Base-by-base conservation (phyloP, 2,888 invertebrate species). In the Pheosia tremula region DNA sequence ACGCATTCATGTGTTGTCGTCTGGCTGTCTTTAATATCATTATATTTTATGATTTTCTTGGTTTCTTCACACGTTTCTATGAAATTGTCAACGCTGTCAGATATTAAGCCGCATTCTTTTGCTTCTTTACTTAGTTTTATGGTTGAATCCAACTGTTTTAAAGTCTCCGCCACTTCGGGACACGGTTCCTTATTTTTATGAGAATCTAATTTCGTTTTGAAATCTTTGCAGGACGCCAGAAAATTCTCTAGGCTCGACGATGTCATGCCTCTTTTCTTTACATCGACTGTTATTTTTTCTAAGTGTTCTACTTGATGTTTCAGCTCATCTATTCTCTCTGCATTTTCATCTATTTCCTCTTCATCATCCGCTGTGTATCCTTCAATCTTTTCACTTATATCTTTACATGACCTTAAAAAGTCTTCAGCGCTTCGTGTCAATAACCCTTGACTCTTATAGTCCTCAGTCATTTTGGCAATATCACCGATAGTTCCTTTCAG, bases 21-120 rank as follows among this genome's bases (percentile, higher is more conserved):
- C 24, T 60, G 39, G 4, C 0, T 13, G 5, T 38, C 41, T 6
- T 55, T 41, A 24, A 41, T 57, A 39, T 64, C 61, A 55, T 65
- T 53, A 0, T 57, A 49, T 36, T 63, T 62, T 41, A 79, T 67
- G 56, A 67, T 67, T 41, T 61, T 64, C 66, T 79, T 83, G n/a
- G 84, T 68, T 57, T 73, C 63, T 62, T 81, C 69, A 66, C 84
- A 85, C n/a, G 72, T 68, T 64, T 70, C 67, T 11, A 86, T 76
- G 41, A 84, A 81, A 7, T 75, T 62, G 24, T 84, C 80, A 43
- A 81, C 59, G 47, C 76, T 83, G 0, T 69, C 68, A 0, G 75
- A 63, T 37, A 82, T 62, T 5, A 83, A 58, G 9, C 82, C 80
- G 57, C 68, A 71, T 13, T 74, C 56, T 67, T 79, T 79, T 3